Evolutionary conservation across 2,888 invertebrate genomes (phyloP).

Genomic region (Laothoe populi): DNA sequence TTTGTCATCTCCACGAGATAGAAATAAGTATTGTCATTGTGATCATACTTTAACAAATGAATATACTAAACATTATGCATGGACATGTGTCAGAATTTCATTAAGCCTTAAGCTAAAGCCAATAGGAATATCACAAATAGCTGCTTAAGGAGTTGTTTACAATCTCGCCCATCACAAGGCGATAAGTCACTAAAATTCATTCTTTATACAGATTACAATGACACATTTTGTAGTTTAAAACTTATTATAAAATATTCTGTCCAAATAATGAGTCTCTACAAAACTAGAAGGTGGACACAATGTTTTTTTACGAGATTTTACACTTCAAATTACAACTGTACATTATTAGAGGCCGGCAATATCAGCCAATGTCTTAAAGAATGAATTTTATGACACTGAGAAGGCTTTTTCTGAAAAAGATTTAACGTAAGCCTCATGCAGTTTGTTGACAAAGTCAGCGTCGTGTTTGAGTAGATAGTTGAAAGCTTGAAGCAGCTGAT

Average conservation of each 20-base stretch:
- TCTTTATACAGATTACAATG: conserved; percentile 71
- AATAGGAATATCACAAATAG: conserved; percentile 77
- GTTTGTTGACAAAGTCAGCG: conserved; percentile 93
- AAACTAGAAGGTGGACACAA: conserved; percentile 75
- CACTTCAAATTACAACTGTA: conserved; percentile 81
- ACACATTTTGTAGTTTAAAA: conserved; percentile 78
- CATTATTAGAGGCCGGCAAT: conserved; percentile 62
- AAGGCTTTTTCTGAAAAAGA: conserved; percentile 89
- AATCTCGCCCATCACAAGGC: conserved; percentile 54
- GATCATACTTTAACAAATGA: conserved; percentile 39
- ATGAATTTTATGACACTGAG: conserved; percentile 77
- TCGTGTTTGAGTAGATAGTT: conserved; percentile 94
- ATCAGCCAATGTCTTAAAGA: conserved; percentile 55
- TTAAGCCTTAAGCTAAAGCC: conserved; percentile 62
- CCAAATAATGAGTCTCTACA: conserved; percentile 74
- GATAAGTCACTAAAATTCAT: conserved; percentile 72
- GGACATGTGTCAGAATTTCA: conserved; percentile 48
- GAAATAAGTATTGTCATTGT: conserved; percentile 28
- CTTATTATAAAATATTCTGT: conserved; percentile 80
- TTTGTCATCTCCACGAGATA: conserved; percentile 26
- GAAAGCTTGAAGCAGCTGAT: conserved; percentile 95
- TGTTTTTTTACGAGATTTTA: conserved; percentile 73
- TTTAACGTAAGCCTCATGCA: conserved; percentile 96
- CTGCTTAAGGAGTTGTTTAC: conserved; percentile 63
- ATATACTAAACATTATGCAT: conserved; percentile 44